Evolutionary conservation across 2,888 invertebrate species (phyloP).

Genomic region (Euzetes globulus): DNA sequence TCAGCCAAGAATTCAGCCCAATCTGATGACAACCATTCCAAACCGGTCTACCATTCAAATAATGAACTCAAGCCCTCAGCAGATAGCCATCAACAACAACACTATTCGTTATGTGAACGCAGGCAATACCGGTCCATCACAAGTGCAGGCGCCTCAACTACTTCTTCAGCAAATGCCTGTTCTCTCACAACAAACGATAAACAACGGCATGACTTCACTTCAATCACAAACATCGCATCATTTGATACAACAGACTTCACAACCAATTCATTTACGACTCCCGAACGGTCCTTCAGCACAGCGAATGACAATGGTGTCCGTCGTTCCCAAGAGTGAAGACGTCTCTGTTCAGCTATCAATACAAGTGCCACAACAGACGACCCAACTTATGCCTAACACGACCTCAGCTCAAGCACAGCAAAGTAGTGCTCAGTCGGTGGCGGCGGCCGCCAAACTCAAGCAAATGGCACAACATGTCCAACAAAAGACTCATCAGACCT

Average conservation of each 20-base stretch:
- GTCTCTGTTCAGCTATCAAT: conserved; percentile 14
- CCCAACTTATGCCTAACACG: not conserved
- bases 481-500: conserved; percentile 8
- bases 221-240: conserved; percentile 4
- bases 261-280: conserved; percentile 8
- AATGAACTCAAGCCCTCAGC: not conserved
- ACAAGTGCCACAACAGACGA: conserved; percentile 20
- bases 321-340: conserved; percentile 19
- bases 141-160: not conserved
- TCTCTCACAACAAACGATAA: not conserved
- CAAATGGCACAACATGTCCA: conserved; percentile 25
- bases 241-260: conserved; percentile 1
- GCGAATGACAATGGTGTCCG: conserved; percentile 10
- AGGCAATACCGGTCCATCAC: not conserved
- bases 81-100: not conserved
- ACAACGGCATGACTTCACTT: not conserved
- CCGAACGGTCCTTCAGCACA: not conserved
- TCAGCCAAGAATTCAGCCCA: conserved; percentile 24
- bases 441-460: not conserved
- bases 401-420: not conserved
- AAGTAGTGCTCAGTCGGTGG: conserved; percentile 3
- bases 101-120: not conserved
- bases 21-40: conserved; percentile 20
- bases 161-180: conserved; percentile 6
- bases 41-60: conserved; percentile 14